Evolutionary conservation across 2,888 invertebrate species (phyloP), one percentile per base, ranked within the genome.

Genomic region (Heliconius charithonia): DNA sequence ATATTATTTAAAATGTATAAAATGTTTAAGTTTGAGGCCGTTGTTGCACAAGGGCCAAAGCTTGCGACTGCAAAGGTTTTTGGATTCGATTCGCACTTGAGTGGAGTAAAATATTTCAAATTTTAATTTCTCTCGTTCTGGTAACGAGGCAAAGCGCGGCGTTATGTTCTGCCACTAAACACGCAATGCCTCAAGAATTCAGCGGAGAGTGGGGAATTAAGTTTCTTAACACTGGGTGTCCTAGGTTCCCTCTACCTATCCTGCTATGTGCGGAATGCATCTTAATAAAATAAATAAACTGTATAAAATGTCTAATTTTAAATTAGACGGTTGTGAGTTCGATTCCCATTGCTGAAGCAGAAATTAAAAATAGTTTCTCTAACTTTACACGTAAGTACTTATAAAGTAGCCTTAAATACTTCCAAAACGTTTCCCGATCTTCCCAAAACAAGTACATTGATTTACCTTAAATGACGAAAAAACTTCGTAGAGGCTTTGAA

Each of bases 401-500:
- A 51, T 51, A 51, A 51, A 51, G 9, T 32, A 32, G 7, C 51
- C 51, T 19, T 51, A 19, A 51, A 32, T 6, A 71, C 29, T 56
- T 72, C 32, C 32, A 56, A 72, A 56, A 56, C 56, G 32, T 59
- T 59, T 72, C 32, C 59, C 16, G 10, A 37, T 25, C 25, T n/a
- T 37, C 13, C 72, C 27, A 29, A 72, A 16, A 59, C 59, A 59
- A 72, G 59, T 59, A 27, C n/a, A 72, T 71, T 72, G 59, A 59
- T 32, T 41, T 32, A n/a, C 32, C 16, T 59, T 72, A 72, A 72
- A 59, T 72, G 59, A 22, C 13, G 41, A 51, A 74, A 72, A 69
- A 76, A 66, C 37, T 32, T 74, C 32, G 62, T 45, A 74, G 13
- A 27, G 59, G 45, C 76, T 73, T 70, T 71, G 67, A 41, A 74